Evolutionary conservation across 2,888 invertebrate genomes (phyloP), one percentile per base, ranked within the genome.

Genomic region (Agriopis aurantiaria): DNA sequence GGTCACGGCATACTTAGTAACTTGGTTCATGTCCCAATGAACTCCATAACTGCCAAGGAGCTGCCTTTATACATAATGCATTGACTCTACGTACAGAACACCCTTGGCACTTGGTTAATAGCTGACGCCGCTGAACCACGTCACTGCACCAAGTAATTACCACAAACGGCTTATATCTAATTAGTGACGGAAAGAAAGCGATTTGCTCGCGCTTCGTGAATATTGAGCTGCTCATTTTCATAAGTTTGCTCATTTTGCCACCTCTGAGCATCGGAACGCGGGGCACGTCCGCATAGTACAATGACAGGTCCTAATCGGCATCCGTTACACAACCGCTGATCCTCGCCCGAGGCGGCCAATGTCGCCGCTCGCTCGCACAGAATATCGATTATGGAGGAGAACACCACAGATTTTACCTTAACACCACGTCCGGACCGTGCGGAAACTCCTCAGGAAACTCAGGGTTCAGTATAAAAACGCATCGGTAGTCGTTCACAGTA

Each of bases 241-340:
- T 84, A 84, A 85, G 85, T 82, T 83, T 77, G 85, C 78, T 85
- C 52, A 52, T 52, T 89, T 89, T 77, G 84, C 80, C 85, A 85
- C 82, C 81, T 78, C 64, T 46, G 41, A 63, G 62, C 46, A 55
- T 72, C 33, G 67, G 78, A 75, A 90, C 75, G 80, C 89, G 65
- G 68, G 84, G 85, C 93, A 92, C 92, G 92, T 90, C 65, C 84
- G 74, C 78, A 45, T 76, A 82, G 82, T 82, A 91, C 93, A 93
- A 92, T 92, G 92, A 87, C 90, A 86, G 82, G 83, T 87, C 87
- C 91, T 92, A 93, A 92, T 91, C 91, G 91, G 86, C 82, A 80
- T 78, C 80, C 78, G 80, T 93, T 91, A 90, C 90, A 83, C 91
- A 91, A 94, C 80, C 84, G 79, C 83, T 84, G 88, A 90, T 89